These are phyloP conservation scores for Protobothrops mucrosquamatus DNA, from an alignment of 2,113 vertebrate species.

Conservation along the genomic window DNA sequence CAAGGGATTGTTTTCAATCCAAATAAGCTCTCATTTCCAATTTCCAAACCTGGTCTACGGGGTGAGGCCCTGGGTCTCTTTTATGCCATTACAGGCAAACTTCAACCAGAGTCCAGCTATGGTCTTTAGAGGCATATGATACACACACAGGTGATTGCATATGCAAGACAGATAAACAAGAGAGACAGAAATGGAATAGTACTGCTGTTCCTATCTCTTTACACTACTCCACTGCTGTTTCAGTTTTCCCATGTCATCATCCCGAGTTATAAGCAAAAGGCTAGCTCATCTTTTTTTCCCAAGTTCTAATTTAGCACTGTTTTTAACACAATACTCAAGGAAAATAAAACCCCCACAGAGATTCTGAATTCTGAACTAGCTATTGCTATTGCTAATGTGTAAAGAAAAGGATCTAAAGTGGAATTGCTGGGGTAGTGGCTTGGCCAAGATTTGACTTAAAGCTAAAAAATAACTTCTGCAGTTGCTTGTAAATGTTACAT, in stretches of 20 bases:
- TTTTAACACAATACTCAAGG: neutral
- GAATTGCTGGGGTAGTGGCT: neutral
- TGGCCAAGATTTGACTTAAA: neutral
- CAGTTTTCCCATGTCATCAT: neutral
- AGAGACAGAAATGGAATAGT: neutral
- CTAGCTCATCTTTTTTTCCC: neutral
- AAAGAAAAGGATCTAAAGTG: neutral
- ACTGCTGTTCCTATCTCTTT: neutral
- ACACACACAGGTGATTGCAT: neutral
- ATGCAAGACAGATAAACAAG: neutral
- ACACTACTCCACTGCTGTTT: neutral
- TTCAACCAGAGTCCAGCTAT: neutral
- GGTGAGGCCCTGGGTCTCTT: neutral
- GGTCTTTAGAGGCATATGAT: neutral
- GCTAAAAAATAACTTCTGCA: neutral
- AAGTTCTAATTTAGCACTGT: neutral
- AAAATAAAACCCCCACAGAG: neutral
- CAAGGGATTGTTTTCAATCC: constrained; percentile 48
- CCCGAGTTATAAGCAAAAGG: neutral
- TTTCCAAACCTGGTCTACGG: neutral
- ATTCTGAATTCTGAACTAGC: neutral
- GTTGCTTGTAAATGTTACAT: neutral
- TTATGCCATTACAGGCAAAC: neutral
- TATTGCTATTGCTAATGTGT: too few species aligned
- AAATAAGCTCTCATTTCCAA: constrained; percentile 38